phyloP scores from a whole-genome alignment of 2,888 invertebrate genomes.

The Andrena trimmerana region DNA sequence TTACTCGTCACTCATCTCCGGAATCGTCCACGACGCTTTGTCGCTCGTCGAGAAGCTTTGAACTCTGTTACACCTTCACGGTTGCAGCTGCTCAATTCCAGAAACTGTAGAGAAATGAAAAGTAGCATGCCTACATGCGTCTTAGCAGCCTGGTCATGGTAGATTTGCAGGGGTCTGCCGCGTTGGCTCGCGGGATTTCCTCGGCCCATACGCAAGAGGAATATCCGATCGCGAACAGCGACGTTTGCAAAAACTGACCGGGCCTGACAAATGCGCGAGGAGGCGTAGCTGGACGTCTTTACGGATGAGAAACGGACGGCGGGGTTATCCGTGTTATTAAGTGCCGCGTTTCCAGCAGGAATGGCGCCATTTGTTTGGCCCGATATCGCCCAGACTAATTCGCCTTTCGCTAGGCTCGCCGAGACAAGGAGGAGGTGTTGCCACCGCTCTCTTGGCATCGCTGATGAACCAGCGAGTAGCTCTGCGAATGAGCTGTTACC shows the following conservation, averaged over 20 bases:
- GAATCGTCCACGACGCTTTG: slow-evolving; percentile 15
- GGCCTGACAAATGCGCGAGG: slow-evolving; percentile 71
- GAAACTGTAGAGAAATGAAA: neutral
- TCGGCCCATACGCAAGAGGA: slow-evolving; percentile 29
- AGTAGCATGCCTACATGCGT: neutral
- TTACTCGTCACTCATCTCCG: neutral
- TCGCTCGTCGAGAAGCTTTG: neutral
- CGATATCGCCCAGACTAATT: slow-evolving; percentile 58
- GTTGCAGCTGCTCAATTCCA: neutral
- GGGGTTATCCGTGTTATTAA: slow-evolving; percentile 70
- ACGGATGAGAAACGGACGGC: slow-evolving; percentile 65
- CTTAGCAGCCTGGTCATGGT: slow-evolving; percentile 6
- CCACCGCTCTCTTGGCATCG: slow-evolving; percentile 14
- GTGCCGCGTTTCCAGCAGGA: slow-evolving; percentile 63
- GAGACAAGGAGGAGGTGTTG: slow-evolving; percentile 32
- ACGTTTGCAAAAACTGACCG: slow-evolving; percentile 75
- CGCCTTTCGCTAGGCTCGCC: slow-evolving; percentile 42
- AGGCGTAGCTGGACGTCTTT: slow-evolving; percentile 68
- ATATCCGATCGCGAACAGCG: slow-evolving; percentile 69
- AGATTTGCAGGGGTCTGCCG: slow-evolving; percentile 3
- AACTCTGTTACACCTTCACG: neutral
- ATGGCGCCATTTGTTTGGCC: slow-evolving; percentile 71
- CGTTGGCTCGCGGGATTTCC: slow-evolving; percentile 15
- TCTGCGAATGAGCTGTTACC: slow-evolving; percentile 1
- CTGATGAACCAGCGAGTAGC: slow-evolving; percentile 14